A percentile compares a stretch with the other conserved stretches of the same genome.
Evolutionary conservation across 2,797 vertebrate species (phyloP).

Genomic region (Urophycis tenuis): DNA sequence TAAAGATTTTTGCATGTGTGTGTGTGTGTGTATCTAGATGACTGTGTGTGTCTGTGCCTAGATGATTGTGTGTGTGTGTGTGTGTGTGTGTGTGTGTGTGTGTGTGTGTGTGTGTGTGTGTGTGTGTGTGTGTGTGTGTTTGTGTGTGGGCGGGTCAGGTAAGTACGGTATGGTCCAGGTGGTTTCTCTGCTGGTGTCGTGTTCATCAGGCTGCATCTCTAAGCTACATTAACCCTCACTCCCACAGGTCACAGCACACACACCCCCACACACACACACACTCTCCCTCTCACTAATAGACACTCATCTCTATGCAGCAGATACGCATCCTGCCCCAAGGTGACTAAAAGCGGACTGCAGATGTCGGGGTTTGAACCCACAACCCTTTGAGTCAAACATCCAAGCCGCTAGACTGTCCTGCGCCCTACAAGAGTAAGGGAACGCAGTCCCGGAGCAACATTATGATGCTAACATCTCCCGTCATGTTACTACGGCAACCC

Average conservation of each 20-base stretch:
- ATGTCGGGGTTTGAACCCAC: not conserved
- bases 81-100: not conserved
- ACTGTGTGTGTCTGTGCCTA: not conserved
- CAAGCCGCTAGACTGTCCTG: not conserved
- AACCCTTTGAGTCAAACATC: not conserved
- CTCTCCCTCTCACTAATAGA: not conserved
- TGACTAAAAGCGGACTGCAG: not conserved
- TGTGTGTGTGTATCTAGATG: not conserved
- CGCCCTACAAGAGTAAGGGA: not conserved
- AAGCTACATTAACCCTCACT: not conserved
- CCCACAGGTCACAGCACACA: slow-evolving; percentile 3
- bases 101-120: not conserved
- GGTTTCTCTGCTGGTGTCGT: not conserved
- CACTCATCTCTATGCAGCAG: not conserved
- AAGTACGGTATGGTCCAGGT: not conserved
- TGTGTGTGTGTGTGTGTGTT: not conserved
- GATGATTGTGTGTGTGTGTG: too few species aligned
- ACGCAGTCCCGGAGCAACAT: not conserved
- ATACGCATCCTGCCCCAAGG: not conserved
- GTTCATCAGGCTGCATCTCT: slow-evolving; percentile 2
- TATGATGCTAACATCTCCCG: not conserved
- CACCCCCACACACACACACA: not conserved
- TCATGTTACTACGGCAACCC: not conserved
- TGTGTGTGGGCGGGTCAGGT: not conserved
- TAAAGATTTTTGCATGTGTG: too few species aligned